Percentiles rank a stretch among this genome's conserved stretches.
phyloP scores from a whole-genome alignment of 2,797 vertebrate species.

The Platalea minor region DNA sequence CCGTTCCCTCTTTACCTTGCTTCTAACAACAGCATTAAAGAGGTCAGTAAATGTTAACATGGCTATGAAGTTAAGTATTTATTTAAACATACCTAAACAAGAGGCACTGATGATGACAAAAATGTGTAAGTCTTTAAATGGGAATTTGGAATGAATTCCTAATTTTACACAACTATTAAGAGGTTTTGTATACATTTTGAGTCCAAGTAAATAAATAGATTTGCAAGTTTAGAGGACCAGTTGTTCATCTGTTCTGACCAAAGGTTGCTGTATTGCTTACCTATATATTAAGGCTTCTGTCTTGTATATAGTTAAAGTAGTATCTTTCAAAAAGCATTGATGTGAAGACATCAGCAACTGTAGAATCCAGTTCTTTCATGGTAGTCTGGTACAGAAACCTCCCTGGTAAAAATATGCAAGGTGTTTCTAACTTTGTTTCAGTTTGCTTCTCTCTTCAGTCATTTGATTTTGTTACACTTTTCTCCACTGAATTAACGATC shows the following conservation, averaged over 20 bases:
- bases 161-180: not conserved
- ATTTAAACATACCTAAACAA: not conserved
- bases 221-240: not conserved
- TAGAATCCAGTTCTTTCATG: not conserved
- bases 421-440: not conserved
- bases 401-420: not conserved
- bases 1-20: not conserved
- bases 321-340: not conserved
- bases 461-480: not conserved
- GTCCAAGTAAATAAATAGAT: not conserved
- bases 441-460: not conserved
- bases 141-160: not conserved
- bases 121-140: fast-evolving
- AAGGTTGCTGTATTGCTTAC: not conserved
- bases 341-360: not conserved
- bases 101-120: not conserved
- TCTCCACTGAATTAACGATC: not conserved
- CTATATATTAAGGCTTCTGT: not conserved
- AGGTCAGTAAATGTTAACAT: not conserved
- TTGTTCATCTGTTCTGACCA: not conserved
- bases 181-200: not conserved
- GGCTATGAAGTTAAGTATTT: not conserved
- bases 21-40: not conserved
- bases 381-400: not conserved
- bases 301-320: not conserved